Conservation (phyloP, 2,113 vertebrate species). For the Coreoperca whiteheadi region DNA sequence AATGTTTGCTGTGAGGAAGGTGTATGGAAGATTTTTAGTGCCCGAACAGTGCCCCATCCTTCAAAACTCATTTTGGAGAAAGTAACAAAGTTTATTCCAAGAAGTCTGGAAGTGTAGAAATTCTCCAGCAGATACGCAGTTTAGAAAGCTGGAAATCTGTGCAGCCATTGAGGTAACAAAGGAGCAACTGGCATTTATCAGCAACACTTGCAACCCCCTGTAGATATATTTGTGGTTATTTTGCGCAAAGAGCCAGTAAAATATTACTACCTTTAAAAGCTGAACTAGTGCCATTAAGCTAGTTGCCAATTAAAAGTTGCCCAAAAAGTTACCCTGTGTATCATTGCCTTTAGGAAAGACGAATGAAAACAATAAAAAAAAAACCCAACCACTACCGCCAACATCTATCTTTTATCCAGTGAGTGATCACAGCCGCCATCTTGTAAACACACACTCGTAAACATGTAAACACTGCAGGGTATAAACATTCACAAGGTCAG, state of each 20-base stretch:
- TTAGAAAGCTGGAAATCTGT: conserved; percentile 3
- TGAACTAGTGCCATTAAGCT: conserved; percentile 19
- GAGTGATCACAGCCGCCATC: conserved; percentile 41
- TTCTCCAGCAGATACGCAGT: not conserved
- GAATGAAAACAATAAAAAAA: not conserved
- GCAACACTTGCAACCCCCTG: not conserved
- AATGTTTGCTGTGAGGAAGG: not conserved
- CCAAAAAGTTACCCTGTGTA: not conserved
- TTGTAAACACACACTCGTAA: conserved; percentile 62
- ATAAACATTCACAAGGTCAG: conserved; percentile 53
- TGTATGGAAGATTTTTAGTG: not conserved
- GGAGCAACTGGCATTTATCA: conserved; percentile 15
- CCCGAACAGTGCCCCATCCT: not conserved
- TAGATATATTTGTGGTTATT: conserved; percentile 1
- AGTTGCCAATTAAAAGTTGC: not conserved
- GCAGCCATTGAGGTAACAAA: not conserved
- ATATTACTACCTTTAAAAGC: conserved; percentile 4
- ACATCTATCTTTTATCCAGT: conserved; percentile 38
- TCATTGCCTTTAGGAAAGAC: not conserved
- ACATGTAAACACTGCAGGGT: conserved; percentile 57
- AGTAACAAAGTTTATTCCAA: not conserved
- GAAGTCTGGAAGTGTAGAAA: not conserved
- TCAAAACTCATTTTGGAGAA: not conserved
- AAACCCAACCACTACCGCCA: not conserved
- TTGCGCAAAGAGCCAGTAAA: not conserved